These are phyloP conservation scores for Smittia sp. DNA, from an alignment of 2,888 invertebrate genomes.

Conservation along the genomic window DNA sequence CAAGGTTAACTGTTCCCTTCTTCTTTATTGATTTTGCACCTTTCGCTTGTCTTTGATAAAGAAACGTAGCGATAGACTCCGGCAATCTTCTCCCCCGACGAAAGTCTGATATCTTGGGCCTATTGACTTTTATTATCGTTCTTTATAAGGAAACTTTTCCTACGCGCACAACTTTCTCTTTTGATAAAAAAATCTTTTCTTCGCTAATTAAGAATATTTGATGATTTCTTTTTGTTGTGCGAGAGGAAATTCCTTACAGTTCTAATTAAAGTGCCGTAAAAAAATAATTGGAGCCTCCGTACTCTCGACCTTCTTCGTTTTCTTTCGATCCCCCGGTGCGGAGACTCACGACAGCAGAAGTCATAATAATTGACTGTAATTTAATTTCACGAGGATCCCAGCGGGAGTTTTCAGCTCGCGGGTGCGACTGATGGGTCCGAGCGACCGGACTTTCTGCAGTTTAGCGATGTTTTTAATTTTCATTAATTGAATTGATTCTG, in stretches of 20 bases:
- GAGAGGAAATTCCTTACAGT: background rate
- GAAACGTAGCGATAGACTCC: background rate
- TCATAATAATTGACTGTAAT: slow-evolving; percentile 25
- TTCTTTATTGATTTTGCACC: slow-evolving; percentile 25
- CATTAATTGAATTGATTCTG: slow-evolving; percentile 18
- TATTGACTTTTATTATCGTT: slow-evolving; percentile 35
- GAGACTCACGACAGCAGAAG: background rate
- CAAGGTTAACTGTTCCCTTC: slow-evolving; percentile 14
- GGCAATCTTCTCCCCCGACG: background rate
- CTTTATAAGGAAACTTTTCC: slow-evolving; percentile 16
- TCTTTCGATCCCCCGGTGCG: background rate
- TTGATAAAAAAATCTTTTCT: slow-evolving; percentile 2
- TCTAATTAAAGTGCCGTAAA: slow-evolving; percentile 17
- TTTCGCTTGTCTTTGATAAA: background rate
- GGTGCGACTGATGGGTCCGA: background rate
- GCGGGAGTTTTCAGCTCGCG: background rate
- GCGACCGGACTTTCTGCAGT: background rate
- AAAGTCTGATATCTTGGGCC: background rate
- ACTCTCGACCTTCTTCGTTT: slow-evolving; percentile 1
- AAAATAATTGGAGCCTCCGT: background rate
- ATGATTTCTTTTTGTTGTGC: slow-evolving; percentile 5
- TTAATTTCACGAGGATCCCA: background rate
- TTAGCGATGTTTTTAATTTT: background rate
- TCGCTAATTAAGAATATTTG: slow-evolving; percentile 23
- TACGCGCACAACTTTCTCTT: background rate